A percentile compares a stretch with the other conserved stretches of the same genome.
Evolutionary conservation across 2,113 vertebrate genomes (phyloP).

Genomic region (Hylia prasina): DNA sequence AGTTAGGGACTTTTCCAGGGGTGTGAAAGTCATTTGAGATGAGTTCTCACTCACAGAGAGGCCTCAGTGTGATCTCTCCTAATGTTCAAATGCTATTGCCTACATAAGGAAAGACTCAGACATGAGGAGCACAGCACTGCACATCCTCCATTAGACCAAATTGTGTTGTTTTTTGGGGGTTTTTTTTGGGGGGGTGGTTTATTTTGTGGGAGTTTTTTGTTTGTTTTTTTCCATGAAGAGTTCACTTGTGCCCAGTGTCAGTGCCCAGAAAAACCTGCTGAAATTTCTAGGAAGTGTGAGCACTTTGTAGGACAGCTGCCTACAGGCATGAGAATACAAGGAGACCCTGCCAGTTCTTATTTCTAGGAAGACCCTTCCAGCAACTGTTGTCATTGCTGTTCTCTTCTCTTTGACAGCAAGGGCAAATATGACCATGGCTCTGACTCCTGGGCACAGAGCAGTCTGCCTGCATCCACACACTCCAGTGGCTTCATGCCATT

Average conservation of each 20-base stretch:
- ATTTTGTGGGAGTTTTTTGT: not conserved
- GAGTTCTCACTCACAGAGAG: not conserved
- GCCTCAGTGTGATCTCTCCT: not conserved
- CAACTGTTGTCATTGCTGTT: not conserved
- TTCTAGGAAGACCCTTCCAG: slow-evolving; percentile 27
- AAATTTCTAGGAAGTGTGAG: slow-evolving; percentile 7
- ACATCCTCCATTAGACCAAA: not conserved
- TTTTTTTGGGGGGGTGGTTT: not conserved
- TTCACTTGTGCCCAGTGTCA: not conserved
- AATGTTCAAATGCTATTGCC: not conserved
- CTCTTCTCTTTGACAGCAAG: slow-evolving; percentile 40
- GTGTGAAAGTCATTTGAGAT: not conserved
- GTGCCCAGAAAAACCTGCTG: not conserved
- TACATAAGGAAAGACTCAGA: not conserved
- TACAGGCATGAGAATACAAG: not conserved
- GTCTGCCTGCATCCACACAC: slow-evolving; percentile 27
- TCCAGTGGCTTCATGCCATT: slow-evolving; percentile 10
- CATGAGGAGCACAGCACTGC: not conserved
- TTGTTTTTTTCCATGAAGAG: not conserved
- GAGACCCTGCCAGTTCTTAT: slow-evolving; percentile 31
- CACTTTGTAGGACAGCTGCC: slow-evolving; percentile 16
- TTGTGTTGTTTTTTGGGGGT: not conserved
- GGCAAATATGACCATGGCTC: not conserved
- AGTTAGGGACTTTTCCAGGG: not conserved
- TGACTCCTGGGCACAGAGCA: slow-evolving; percentile 29